Conservation (phyloP, 2,888 invertebrate genomes). For the Camptogramma bilineatum region DNA sequence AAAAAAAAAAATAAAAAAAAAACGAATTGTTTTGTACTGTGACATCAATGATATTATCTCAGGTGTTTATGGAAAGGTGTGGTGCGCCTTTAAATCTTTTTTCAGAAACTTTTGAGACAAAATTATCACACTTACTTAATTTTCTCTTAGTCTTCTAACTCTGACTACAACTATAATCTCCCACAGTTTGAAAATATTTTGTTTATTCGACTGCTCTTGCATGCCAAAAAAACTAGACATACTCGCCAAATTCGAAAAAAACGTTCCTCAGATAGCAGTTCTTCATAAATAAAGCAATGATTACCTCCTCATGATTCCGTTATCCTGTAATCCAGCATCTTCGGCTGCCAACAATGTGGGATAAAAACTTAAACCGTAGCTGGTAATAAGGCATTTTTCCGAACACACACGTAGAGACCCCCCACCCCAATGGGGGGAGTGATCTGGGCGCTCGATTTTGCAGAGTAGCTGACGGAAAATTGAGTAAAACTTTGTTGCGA, state of each 20-base stretch:
- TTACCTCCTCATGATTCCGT: conserved; percentile 37
- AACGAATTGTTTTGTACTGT: too few species aligned
- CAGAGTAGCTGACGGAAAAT: conserved; percentile 59
- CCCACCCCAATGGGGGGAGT: conserved; percentile 54
- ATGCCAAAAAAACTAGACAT: neutral
- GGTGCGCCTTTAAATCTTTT: too few species aligned
- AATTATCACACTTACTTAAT: too few species aligned
- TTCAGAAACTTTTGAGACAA: too few species aligned
- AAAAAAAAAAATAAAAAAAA: too few species aligned
- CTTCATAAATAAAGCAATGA: conserved; percentile 12
- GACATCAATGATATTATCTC: too few species aligned
- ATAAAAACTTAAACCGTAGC: conserved; percentile 67
- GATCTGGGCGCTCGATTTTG: conserved; percentile 76
- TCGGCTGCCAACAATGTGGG: conserved; percentile 45
- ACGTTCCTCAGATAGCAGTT: neutral
- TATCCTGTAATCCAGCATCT: conserved; percentile 55
- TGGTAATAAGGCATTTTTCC: conserved; percentile 84
- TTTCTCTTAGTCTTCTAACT: too few species aligned
- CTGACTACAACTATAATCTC: too few species aligned
- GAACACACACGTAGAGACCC: conserved; percentile 73
- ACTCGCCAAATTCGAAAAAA: neutral
- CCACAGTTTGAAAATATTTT: too few species aligned
- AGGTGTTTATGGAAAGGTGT: too few species aligned
- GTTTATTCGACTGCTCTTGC: too few species aligned
- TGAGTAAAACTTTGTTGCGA: conserved; percentile 40